phyloP scores from a whole-genome alignment of 2,888 invertebrate genomes.

The Axea sp. region DNA sequence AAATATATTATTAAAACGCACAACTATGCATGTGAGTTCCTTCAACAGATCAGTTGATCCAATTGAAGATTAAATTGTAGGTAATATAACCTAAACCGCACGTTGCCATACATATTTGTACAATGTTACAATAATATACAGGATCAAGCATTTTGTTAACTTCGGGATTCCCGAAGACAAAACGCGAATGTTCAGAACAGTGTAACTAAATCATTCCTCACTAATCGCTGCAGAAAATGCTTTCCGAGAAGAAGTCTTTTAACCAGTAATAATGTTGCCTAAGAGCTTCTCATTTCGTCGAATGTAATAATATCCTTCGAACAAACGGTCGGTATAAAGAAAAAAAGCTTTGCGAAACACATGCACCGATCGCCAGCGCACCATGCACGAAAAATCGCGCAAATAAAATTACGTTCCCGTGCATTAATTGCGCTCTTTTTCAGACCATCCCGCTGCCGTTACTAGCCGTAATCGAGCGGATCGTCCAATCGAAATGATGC shows the following conservation, averaged over 20 bases:
- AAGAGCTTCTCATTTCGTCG: slow-evolving; percentile 55
- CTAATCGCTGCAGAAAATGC: slow-evolving; percentile 57
- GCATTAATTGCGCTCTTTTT: slow-evolving; percentile 15
- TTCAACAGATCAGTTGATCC: too few relatives aligned
- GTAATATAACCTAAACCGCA: slow-evolving; percentile 1
- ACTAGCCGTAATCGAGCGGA: not conserved
- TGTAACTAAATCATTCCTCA: slow-evolving; percentile 57
- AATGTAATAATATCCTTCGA: slow-evolving; percentile 50
- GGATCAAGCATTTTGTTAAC: slow-evolving; percentile 16
- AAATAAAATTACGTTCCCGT: slow-evolving; percentile 5
- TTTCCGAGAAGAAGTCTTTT: slow-evolving; percentile 51
- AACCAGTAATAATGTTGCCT: slow-evolving; percentile 52
- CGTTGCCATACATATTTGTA: slow-evolving; percentile 14
- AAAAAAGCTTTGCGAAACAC: slow-evolving; percentile 29
- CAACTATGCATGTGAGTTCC: too few relatives aligned
- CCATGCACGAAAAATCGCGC: slow-evolving; percentile 1
- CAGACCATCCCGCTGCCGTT: not conserved
- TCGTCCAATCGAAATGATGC: slow-evolving; percentile 3
- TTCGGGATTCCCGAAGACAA: slow-evolving; percentile 29
- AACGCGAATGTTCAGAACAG: slow-evolving; percentile 24
- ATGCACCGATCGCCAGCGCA: not conserved
- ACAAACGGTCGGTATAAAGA: not conserved
- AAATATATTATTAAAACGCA: too few relatives aligned
- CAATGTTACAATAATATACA: slow-evolving; percentile 28
- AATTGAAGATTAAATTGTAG: slow-evolving; percentile 18